A percentile compares a stretch with the other conserved stretches of the same genome.
phyloP scores from a whole-genome alignment of 1,140 invertebrate species.

The Riptortus pedestris region DNA sequence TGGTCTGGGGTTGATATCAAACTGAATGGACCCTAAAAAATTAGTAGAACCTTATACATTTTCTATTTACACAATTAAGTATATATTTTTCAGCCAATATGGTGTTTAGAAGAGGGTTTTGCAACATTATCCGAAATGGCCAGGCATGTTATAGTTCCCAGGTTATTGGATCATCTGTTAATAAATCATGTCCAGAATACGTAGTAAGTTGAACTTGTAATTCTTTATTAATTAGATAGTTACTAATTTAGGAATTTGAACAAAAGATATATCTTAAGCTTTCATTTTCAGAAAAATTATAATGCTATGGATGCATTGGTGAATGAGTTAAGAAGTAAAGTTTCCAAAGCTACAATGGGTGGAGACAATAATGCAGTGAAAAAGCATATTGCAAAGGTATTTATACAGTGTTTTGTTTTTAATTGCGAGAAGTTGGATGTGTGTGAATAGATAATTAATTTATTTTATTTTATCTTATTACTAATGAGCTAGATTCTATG shows the following conservation, averaged over 20 bases:
- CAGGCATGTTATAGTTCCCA: too few relatives aligned
- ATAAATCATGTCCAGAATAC: not conserved
- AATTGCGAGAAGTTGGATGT: not conserved
- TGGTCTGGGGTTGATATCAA: too few relatives aligned
- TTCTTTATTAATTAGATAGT: not conserved
- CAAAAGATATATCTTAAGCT: not conserved
- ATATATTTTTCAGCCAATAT: too few relatives aligned
- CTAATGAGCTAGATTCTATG: not conserved
- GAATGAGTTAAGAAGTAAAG: conserved; percentile 27
- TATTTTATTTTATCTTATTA: not conserved
- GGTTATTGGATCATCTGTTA: not conserved
- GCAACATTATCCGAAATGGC: too few relatives aligned
- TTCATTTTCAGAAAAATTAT: conserved; percentile 30
- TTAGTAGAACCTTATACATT: too few relatives aligned
- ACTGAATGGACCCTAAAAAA: too few relatives aligned
- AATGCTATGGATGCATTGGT: conserved; percentile 30
- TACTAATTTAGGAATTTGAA: not conserved
- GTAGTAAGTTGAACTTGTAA: not conserved
- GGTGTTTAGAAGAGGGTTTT: too few relatives aligned
- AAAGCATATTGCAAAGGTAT: conserved; percentile 25
- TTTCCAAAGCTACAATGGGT: conserved; percentile 22
- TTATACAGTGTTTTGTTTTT: not conserved
- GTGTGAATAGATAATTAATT: not conserved
- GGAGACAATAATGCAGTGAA: conserved; percentile 24
- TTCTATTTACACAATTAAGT: too few relatives aligned